Evolutionary conservation across 2,797 vertebrate genomes (phyloP).

Genomic region (Clarias laeviceps): DNA sequence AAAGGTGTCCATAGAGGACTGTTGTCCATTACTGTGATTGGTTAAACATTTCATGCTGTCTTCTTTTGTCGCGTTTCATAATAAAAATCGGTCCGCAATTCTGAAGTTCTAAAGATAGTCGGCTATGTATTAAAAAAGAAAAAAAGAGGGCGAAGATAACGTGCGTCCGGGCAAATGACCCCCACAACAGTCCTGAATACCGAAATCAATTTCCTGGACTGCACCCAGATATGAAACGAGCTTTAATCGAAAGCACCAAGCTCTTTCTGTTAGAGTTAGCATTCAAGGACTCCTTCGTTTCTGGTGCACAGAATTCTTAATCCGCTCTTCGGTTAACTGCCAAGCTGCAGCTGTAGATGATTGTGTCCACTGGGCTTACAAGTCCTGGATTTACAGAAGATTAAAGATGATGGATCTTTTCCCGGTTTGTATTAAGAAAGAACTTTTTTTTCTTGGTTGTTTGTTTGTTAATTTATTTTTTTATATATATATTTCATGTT

Average conservation of each 20-base stretch:
- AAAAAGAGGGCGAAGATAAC: neutral
- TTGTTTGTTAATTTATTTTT: too few species aligned
- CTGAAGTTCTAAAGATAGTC: slow-evolving; percentile 14
- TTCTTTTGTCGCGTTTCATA: neutral
- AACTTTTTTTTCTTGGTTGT: too few species aligned
- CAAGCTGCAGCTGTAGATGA: neutral
- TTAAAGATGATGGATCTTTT: neutral
- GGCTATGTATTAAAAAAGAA: neutral
- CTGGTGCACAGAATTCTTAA: slow-evolving; percentile 21
- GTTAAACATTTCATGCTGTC: slow-evolving; percentile 12
- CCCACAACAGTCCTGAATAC: slow-evolving; percentile 5
- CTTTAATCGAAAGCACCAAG: neutral
- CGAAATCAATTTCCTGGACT: slow-evolving; percentile 15
- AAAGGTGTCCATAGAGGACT: neutral
- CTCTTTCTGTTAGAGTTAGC: neutral
- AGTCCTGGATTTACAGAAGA: neutral
- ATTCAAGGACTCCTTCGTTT: slow-evolving; percentile 6
- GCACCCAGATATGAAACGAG: slow-evolving; percentile 1
- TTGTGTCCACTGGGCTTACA: neutral
- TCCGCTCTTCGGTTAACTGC: neutral
- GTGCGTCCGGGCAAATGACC: neutral
- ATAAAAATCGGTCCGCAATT: slow-evolving; percentile 17
- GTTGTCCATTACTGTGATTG: slow-evolving; percentile 24
- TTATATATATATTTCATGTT: neutral
- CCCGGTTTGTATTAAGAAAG: slow-evolving; percentile 1